Percentiles rank a stretch among this genome's conserved stretches.
These are phyloP conservation scores for Talpa occidentalis DNA, from an alignment of 2,113 vertebrate species.

Conservation along the genomic window DNA sequence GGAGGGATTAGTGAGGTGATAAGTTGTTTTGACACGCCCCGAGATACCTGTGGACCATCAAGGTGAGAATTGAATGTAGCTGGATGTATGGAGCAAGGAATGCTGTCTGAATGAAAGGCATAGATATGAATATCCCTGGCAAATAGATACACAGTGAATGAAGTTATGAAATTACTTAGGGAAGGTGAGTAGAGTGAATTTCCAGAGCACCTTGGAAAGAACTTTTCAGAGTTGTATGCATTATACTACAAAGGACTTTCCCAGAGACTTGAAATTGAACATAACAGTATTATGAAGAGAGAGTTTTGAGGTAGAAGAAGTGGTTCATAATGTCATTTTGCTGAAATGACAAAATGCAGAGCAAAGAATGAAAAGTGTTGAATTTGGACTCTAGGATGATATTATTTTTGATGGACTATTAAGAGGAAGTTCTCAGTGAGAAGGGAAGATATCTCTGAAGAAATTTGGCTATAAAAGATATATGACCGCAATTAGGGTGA, in stretches of 20 bases:
- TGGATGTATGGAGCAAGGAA: not conserved
- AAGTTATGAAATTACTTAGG: not conserved
- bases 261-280: not conserved
- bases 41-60: not conserved
- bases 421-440: not conserved
- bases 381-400: not conserved
- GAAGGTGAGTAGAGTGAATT: not conserved
- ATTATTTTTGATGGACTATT: not conserved
- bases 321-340: conserved; percentile 19
- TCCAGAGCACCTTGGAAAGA: not conserved
- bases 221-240: not conserved
- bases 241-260: not conserved
- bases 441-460: not conserved
- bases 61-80: not conserved
- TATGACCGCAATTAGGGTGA: not conserved
- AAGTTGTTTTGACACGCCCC: not conserved
- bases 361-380: not conserved
- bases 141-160: not conserved
- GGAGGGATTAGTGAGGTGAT: not conserved
- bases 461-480: not conserved
- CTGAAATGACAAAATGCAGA: not conserved
- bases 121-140: not conserved
- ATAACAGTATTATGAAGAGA: not conserved
- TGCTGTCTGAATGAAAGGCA: not conserved
- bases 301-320: not conserved